Base-by-base conservation (phyloP, 2,113 vertebrate species). In the Phalacrocorax aristotelis region DNA sequence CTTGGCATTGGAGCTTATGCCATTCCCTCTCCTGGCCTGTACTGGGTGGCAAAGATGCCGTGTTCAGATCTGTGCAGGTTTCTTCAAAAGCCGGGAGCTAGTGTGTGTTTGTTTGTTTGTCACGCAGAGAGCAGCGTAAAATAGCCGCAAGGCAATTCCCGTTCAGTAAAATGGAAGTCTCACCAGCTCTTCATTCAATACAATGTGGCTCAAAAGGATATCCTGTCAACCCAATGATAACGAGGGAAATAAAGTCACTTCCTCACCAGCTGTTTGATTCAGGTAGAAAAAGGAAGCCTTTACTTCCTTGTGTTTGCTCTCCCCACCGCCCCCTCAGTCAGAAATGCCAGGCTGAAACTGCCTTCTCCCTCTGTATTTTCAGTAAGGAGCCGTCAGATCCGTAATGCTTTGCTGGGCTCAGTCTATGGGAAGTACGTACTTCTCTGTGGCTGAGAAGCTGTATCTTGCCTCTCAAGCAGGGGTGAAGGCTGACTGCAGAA, bases 171-270 rank as follows among this genome's bases (percentile, higher is more conserved):
- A 95, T 94, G 88, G 95, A 96, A 97, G 96, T 94, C 96, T 97
- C 83, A 10, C 93, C 16, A 38, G 79, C 96, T 96, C 96, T 98
- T 98, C 98, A 98, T 98, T 98, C 98, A 98, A 90, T 95, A 97
- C 97, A 97, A 65, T 97, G 97, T 93, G 95, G 97, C 98, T 96
- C 93, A 95, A 97, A 96, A 98, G 98, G 98, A 99, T 98, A 98
- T 98, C 98, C 98, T 98, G 98, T 97, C 93, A 62, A 94, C 96
- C 97, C 97, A 93, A 91, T 97, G 98, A 98, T 97, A 97, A 98
- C 87, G 96, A 93, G 96, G 98, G 98, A 98, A 98, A 98, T 98
- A 98, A 98, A 98, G 98, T 98, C 98, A 98, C 98, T 98, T 99
- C 98, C 98, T 98, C 91, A 96, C 93, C 98, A 98, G 98, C 98